phyloP scores from a whole-genome alignment of 64 coral and sea anemone species.

The Astreopora myriophthalma region DNA sequence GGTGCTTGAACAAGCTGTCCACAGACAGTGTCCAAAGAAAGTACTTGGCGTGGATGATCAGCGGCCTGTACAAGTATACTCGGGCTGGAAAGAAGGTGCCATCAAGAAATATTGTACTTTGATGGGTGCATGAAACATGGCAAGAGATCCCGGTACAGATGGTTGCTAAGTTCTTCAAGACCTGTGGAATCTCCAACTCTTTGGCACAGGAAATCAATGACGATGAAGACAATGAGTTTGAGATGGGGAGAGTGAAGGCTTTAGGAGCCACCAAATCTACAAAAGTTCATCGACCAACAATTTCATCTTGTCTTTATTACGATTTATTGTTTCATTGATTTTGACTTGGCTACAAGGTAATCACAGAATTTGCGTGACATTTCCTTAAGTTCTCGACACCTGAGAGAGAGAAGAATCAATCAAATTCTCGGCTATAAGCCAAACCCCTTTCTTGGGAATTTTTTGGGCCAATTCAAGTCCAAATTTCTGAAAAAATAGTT shows the following conservation, averaged over 20 bases:
- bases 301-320: constrained; percentile 5
- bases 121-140: neutral
- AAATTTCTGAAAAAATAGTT: constrained; percentile 1
- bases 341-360: constrained; percentile 44
- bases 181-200: constrained; percentile 7
- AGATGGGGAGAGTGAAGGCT: neutral
- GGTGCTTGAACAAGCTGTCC: constrained; percentile 56
- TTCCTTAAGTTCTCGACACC: neutral
- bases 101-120: neutral
- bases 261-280: constrained; percentile 39
- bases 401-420: neutral
- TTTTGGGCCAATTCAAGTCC: neutral
- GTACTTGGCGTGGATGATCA: constrained; percentile 2
- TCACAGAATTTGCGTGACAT: neutral
- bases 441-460: neutral
- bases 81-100: neutral
- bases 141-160: neutral
- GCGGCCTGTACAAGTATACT: neutral
- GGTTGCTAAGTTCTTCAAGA: constrained; percentile 7
- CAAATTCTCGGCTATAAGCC: neutral
- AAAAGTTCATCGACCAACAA: neutral
- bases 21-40: constrained; percentile 39
- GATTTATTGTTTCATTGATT: neutral
- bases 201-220: neutral
- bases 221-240: neutral